Conservation (phyloP, 2,888 invertebrate species). For the Macrophya annulata region DNA sequence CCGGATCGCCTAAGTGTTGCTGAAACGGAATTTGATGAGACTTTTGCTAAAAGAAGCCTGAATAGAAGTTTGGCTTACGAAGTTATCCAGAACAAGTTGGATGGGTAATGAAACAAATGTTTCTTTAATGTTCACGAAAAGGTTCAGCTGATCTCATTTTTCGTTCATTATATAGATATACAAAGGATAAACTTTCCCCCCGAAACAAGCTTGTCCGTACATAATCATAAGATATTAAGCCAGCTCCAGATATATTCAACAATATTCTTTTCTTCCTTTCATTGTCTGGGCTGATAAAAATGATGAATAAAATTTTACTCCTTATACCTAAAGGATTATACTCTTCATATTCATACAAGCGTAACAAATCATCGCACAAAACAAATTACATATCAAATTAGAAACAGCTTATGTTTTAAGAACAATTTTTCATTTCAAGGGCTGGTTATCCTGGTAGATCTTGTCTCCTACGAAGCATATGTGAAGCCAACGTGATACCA, state of each 20-base stretch:
- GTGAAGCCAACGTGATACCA: slow-evolving; percentile 82
- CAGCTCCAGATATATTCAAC: slow-evolving; percentile 18
- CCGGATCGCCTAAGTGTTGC: slow-evolving; percentile 81
- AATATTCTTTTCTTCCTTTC: not conserved
- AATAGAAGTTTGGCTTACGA: slow-evolving; percentile 82
- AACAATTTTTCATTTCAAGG: slow-evolving; percentile 74
- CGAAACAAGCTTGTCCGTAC: not conserved
- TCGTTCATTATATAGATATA: not conserved
- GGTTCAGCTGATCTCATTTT: slow-evolving; percentile 15
- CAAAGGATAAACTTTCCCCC: slow-evolving; percentile 11
- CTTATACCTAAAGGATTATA: not conserved
- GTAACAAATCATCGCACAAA: slow-evolving; percentile 21
- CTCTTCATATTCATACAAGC: not conserved
- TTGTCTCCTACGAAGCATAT: slow-evolving; percentile 85
- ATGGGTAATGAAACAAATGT: slow-evolving; percentile 78
- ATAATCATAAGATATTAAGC: slow-evolving; percentile 37
- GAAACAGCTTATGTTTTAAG: slow-evolving; percentile 53
- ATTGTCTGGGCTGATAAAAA: slow-evolving; percentile 31
- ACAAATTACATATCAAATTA: slow-evolving; percentile 2
- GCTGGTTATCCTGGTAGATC: slow-evolving; percentile 82
- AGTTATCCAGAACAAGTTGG: slow-evolving; percentile 81
- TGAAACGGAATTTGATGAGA: slow-evolving; percentile 62
- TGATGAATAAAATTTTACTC: slow-evolving; percentile 36
- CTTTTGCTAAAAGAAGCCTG: slow-evolving; percentile 77
- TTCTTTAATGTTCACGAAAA: slow-evolving; percentile 36